Evolutionary conservation across 2,797 vertebrate genomes (phyloP), one percentile per base, ranked within the genome.

Genomic region (Tokudaia tokunoshimensis): DNA sequence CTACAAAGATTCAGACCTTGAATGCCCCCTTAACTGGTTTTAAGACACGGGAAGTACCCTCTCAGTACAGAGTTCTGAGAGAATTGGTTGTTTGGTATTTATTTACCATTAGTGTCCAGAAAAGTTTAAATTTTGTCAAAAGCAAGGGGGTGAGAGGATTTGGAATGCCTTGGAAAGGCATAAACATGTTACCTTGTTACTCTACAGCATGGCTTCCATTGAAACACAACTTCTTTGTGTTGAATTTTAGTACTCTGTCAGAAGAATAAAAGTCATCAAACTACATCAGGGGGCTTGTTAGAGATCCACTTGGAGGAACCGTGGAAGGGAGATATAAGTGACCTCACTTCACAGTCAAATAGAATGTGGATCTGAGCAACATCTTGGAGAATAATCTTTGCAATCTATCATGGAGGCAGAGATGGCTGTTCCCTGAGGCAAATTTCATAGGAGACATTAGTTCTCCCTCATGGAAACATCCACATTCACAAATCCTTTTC

Each of bases 71-170:
- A 81, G 13, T 61, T 37, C 3, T 59, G 1, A 41, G 63, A 59
- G 50, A 94, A 67, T 76, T 78, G 4, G 11, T 75, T 70, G 11
- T 34, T 67, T 59, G 57, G n/a, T 3, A 74, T 7, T 61, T 91
- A 34, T 70, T 78, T 89, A 65, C 63, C 55, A 1, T 22, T 88
- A 34, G 12, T 50, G 50, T 17, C 13, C 34, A 52, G 59, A 92
- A 47, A 92, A 94, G 4, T 88, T 70, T 91, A 83, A 82, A 83
- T 96, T 83, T 95, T 95, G 17, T 59, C 19, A 29, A 47, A 74
- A 82, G 4, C 22, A 44, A 12, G 19, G 37, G 20, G 22, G 19
- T 6, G 19, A 31, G 14, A 12, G 14, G 63, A 52, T 85, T 93
- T 83, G 14, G 47, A 74, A 52, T 70, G 52, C 1, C 26, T 65